Conservation (phyloP, 1,140 invertebrate genomes). For the Apis mellifera region DNA sequence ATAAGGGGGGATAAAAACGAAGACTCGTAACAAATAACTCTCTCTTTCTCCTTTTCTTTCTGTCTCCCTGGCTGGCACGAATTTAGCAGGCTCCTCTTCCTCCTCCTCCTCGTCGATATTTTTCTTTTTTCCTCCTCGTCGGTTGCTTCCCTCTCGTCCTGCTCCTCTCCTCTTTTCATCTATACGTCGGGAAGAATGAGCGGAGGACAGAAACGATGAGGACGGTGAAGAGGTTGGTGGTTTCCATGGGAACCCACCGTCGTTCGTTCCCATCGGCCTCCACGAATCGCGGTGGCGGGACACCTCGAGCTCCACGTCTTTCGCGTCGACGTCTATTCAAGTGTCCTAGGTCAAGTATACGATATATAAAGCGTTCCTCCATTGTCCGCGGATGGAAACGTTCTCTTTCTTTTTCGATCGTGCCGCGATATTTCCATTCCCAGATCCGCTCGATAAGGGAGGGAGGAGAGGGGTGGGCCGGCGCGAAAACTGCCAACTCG, state of each 20-base stretch:
- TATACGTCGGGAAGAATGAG: slow-evolving; percentile 47
- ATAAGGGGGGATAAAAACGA: too few relatives aligned
- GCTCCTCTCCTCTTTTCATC: slow-evolving; percentile 14
- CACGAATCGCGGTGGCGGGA: slow-evolving; percentile 29
- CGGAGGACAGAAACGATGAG: slow-evolving; percentile 39
- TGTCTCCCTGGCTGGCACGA: neutral
- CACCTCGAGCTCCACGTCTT: slow-evolving; percentile 19
- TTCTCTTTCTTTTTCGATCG: too few relatives aligned
- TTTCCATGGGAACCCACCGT: slow-evolving; percentile 69
- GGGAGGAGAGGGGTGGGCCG: too few relatives aligned
- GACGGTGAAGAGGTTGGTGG: slow-evolving; percentile 21
- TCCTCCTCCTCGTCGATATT: neutral
- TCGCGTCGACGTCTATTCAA: slow-evolving; percentile 37
- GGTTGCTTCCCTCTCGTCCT: neutral
- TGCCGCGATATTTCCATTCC: too few relatives aligned
- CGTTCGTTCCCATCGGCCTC: slow-evolving; percentile 52
- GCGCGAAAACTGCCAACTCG: neutral
- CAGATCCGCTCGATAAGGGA: too few relatives aligned
- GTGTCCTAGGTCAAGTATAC: slow-evolving; percentile 1
- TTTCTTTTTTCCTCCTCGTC: neutral
- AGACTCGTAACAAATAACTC: too few relatives aligned
- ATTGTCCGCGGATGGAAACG: neutral
- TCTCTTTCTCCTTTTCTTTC: slow-evolving; percentile 15
- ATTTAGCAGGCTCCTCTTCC: too few relatives aligned
- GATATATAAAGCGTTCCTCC: neutral